Conservation (phyloP, 2,888 invertebrate species). For the Ecdyonurus torrentis region DNA sequence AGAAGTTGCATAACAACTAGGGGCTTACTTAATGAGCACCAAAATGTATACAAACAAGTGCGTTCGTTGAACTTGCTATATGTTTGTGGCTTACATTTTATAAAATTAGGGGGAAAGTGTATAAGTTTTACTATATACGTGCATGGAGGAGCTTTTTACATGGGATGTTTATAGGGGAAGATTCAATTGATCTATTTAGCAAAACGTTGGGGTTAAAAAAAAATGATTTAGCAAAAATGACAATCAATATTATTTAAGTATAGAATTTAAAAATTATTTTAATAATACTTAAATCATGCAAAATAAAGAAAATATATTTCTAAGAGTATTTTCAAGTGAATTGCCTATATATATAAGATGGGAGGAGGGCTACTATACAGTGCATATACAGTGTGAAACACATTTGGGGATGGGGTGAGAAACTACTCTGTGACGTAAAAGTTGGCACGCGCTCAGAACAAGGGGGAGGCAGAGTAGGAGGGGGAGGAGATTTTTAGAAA, state of each 20-base stretch:
- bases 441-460: background rate
- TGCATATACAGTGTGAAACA: background rate
- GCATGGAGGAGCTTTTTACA: too few relatives aligned
- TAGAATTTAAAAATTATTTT: too few relatives aligned
- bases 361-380: background rate
- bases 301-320: too few relatives aligned
- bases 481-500: background rate
- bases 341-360: too few relatives aligned
- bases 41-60: background rate
- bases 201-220: too few relatives aligned
- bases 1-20: background rate
- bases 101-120: background rate
- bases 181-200: too few relatives aligned
- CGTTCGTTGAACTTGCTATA: background rate
- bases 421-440: background rate
- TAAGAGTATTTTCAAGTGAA: too few relatives aligned
- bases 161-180: too few relatives aligned
- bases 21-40: background rate
- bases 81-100: background rate
- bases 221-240: too few relatives aligned
- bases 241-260: too few relatives aligned
- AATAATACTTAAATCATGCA: too few relatives aligned
- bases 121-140: too few relatives aligned
- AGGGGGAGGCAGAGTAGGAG: background rate
- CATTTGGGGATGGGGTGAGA: background rate